Base-by-base conservation (phyloP, 2,113 vertebrate species). In the Pipra filicauda region DNA sequence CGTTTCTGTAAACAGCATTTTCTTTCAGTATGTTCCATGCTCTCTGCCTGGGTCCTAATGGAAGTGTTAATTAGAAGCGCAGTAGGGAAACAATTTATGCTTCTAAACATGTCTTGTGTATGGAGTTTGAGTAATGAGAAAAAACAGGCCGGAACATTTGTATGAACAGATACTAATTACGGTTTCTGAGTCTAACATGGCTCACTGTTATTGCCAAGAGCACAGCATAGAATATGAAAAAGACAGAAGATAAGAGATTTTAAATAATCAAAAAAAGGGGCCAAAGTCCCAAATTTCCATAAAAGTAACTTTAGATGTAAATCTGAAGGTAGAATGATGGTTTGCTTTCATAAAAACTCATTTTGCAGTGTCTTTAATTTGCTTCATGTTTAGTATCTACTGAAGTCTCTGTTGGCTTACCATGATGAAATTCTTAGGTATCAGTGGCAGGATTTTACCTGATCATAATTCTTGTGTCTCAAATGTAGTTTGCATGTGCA, bases 61-160 rank as follows among this genome's bases (percentile, higher is more conserved):
- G 83, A 85, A 94, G 88, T 87, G 93, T 96, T 96, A 97, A 97
- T 97, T 97, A 95, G 92, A 84, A 93, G 83, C n/a, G 57, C 88
- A 72, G 93, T 87, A 65, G 93, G 95, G 94, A 94, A 96, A 96
- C 90, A 94, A 95, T 96, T 94, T 96, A 17, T 92, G 80, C 91
- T 91, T 94, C 92, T 96, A 89, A 96, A 89, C 85, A 81, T 92
- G 91, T 85, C 95, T 89, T 26, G 37, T 89, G 57, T 92, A 39
- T 62, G 62, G 85, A 87, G 83, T 92, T 94, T 96, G 96, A 95
- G 65, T 96, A 96, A 97, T 95, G 95, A 96, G 95, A 84, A 94
- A 93, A 94, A 96, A 41, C 73, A 95, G 91, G 49, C 90, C 61
- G 27, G 90, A 91, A 78, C 92, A 93, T 92, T 96, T 81, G 87